Percentiles rank a stretch among this genome's conserved stretches.
Conservation (phyloP, 2,113 vertebrate genomes). For the Muntiacus reevesi region DNA sequence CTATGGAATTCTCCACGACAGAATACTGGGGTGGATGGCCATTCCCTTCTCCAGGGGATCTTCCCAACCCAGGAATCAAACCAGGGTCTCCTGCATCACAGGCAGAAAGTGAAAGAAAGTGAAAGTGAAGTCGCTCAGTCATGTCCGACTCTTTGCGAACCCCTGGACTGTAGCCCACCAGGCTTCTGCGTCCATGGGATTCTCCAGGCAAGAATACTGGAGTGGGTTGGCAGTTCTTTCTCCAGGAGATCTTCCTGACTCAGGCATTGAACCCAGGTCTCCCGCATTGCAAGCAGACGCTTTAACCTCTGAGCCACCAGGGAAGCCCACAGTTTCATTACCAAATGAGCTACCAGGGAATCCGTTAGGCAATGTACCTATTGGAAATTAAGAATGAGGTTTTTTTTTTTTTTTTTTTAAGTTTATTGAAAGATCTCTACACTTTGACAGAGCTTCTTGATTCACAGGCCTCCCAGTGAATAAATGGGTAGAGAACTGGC, state of each 20-base stretch:
- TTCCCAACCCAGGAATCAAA: neutral
- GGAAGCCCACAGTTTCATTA: neutral
- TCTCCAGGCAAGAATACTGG: no score
- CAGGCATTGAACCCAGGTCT: no score
- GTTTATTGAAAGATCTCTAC: neutral
- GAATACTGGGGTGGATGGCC: neutral
- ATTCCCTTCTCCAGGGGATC: neutral
- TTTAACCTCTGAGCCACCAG: no score
- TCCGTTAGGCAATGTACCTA: neutral
- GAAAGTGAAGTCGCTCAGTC: no score
- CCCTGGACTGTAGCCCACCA: no score
- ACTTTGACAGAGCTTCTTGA: neutral
- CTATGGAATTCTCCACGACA: neutral
- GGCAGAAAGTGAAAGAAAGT: neutral
- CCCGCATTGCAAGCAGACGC: no score
- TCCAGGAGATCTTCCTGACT: no score
- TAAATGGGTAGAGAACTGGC: neutral
- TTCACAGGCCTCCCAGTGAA: neutral
- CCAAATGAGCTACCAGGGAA: neutral
- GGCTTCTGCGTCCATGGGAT: no score
- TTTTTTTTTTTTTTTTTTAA: neutral
- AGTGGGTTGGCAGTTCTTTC: no score
- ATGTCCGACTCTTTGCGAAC: no score
- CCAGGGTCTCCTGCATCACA: neutral
- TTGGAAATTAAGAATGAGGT: neutral